Base-by-base conservation (phyloP, 2,113 vertebrate species). In the Dicrurus megarhynchus region DNA sequence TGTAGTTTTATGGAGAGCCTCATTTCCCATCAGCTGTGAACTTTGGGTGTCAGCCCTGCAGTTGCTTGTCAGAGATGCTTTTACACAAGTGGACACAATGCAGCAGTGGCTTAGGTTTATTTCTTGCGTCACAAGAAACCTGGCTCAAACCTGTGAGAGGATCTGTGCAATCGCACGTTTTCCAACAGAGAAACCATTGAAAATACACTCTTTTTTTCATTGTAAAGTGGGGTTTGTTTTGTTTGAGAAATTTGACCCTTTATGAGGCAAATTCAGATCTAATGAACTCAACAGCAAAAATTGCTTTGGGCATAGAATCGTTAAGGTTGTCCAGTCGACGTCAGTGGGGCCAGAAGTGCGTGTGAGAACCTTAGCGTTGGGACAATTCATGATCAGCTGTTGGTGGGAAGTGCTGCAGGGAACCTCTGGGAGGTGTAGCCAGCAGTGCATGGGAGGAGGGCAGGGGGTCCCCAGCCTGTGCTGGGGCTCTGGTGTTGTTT, bases 81-180 rank as follows among this genome's bases (percentile, higher is more conserved):
- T 4, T 11, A 11, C 37, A 13, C 27, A 11, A 33, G 26, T 11
- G 32, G 42, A 32, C 11, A 7, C 7, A 0, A 8, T 78, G 69
- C 42, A 55, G 11, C 22, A 12, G 39, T 30, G 64, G 6, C 55
- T 16, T 11, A 8, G 16, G 10, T 67, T 65, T 13, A 41, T 70
- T 67, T 57, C 32, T 84, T n/a, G 39, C 0, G 0, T 37, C 87
- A 33, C 50, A 16, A 61, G 19, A n/a, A n/a, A n/a, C 65, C 33
- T 64, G 37, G 11, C 26, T 68, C 37, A 77, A 56, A 53, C 59
- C 37, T 60, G 35, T 56, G 59, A 20, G 3, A 7, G 41, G 10
- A 47, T 32, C 44, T 35, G 52, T 37, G 35, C 63, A 73, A 56
- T n/a, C 33, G 12, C 32, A 61, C 24, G 35, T 87, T 67, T 79